Evolutionary conservation across 1,140 invertebrate species (phyloP), one percentile per base, ranked within the genome.

Genomic region (Drosophila cardini): DNA sequence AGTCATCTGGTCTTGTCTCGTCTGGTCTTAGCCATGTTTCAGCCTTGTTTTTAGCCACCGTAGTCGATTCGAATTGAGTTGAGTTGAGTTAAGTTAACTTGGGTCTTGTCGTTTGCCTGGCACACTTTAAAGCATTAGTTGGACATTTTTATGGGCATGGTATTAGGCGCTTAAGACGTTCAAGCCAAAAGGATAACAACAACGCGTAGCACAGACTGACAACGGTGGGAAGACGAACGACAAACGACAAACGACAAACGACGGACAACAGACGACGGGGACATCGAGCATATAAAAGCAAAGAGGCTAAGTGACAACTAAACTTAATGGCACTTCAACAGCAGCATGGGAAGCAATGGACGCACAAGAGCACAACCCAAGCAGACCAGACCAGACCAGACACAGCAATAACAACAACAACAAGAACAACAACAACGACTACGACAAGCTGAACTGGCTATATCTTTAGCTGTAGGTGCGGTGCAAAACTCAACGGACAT

Each of bases 241-340:
- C 60, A 43, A 53, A 72, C 61, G 58, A 67, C 56, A 7, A 32
- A 10, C 0, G 63, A 42, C 7, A 9, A 42, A 62, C 72, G 55
- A 42, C 18, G 52, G 63, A 60, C 55, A 34, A 36, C 46, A 8
- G 43, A 45, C 30, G 36, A 50, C 40, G 38, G 52, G 32, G 64
- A 57, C 61, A 71, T 50, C 73, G 61, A 80, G 72, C 84, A 89
- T 87, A 87, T 87, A 87, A 87, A 89, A 84, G 84, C 84, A 89
- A 90, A 90, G 82, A 90, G 87, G 87, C 87, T 90, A 90, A 90
- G 87, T 90, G 87, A 90, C 86, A 90, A 81, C 87, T 90, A 86
- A 90, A 90, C 87, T 90, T 90, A 90, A 90, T 90, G 87, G 87
- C 86, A 90, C 87, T 90, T 89, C 85, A 89, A 89, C 84, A 87